Conservation (phyloP, 2,113 vertebrate species). For the Hippoglossus stenolepis region DNA sequence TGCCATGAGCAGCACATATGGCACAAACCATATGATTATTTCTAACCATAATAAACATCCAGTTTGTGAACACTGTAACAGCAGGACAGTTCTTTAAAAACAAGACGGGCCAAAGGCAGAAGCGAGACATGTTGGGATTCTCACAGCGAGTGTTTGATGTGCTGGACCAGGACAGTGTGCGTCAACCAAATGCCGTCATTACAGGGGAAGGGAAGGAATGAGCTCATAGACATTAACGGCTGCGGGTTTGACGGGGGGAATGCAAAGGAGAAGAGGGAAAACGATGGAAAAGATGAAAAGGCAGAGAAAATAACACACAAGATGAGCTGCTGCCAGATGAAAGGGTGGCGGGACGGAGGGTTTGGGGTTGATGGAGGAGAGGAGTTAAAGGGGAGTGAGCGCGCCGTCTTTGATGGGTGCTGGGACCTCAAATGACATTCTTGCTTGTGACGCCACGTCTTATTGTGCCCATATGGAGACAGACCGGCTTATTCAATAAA, state of each 20-base stretch:
- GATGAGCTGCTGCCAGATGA: slow-evolving; percentile 63
- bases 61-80: slow-evolving; percentile 35
- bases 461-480: slow-evolving; percentile 36
- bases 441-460: slow-evolving; percentile 7
- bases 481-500: too few relatives aligned
- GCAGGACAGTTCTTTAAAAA: slow-evolving; percentile 13
- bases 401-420: slow-evolving; percentile 60
- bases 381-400: slow-evolving; percentile 67
- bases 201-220: slow-evolving; percentile 80
- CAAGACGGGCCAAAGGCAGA: slow-evolving; percentile 28
- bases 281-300: slow-evolving; percentile 84
- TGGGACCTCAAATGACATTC: slow-evolving; percentile 56
- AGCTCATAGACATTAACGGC: slow-evolving; percentile 79
- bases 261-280: slow-evolving; percentile 49
- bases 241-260: slow-evolving; percentile 68
- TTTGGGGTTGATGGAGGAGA: slow-evolving; percentile 67
- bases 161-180: slow-evolving; percentile 71
- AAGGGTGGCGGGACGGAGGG: slow-evolving; percentile 54
- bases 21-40: slow-evolving; percentile 49
- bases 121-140: slow-evolving; percentile 40
- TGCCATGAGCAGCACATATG: slow-evolving; percentile 39
- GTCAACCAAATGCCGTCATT: slow-evolving; percentile 75
- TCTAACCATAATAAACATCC: slow-evolving; percentile 56
- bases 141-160: slow-evolving; percentile 61
- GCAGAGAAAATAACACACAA: slow-evolving; percentile 72